Percentiles rank a stretch among this genome's conserved stretches.
Conservation (phyloP, 2,113 vertebrate species). For the Dermatemys mawii region DNA sequence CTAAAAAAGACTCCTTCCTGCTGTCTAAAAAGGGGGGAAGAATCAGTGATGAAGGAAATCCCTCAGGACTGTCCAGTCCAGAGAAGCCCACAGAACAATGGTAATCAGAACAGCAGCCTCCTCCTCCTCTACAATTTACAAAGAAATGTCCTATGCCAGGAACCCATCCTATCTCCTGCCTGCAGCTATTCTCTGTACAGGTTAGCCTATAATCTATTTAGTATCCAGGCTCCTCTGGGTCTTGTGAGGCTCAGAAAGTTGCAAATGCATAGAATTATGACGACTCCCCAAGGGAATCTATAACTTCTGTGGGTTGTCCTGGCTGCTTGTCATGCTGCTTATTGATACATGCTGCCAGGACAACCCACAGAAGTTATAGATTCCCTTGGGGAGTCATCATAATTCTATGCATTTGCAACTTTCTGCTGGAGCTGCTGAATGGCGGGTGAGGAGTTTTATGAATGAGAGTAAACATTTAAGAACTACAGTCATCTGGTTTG, state of each 20-base stretch:
- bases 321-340: not conserved
- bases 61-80: not conserved
- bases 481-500: not conserved
- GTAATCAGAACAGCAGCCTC: not conserved
- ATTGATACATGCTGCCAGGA: not conserved
- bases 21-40: not conserved
- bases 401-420: not conserved
- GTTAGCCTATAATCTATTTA: not conserved
- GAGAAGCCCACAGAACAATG: not conserved
- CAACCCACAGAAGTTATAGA: not conserved
- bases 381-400: not conserved
- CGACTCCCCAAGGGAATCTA: not conserved
- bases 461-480: not conserved
- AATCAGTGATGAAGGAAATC: not conserved
- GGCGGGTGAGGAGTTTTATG: not conserved
- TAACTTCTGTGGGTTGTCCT: not conserved
- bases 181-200: not conserved
- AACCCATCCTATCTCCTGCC: not conserved
- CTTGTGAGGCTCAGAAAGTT: not conserved
- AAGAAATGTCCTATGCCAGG: not conserved
- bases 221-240: not conserved
- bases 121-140: not conserved
- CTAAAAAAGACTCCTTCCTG: not conserved
- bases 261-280: not conserved
- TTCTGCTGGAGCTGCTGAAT: not conserved